phyloP scores from a whole-genome alignment of 64 coral and sea anemone genomes.

The Anthopleura sola region DNA sequence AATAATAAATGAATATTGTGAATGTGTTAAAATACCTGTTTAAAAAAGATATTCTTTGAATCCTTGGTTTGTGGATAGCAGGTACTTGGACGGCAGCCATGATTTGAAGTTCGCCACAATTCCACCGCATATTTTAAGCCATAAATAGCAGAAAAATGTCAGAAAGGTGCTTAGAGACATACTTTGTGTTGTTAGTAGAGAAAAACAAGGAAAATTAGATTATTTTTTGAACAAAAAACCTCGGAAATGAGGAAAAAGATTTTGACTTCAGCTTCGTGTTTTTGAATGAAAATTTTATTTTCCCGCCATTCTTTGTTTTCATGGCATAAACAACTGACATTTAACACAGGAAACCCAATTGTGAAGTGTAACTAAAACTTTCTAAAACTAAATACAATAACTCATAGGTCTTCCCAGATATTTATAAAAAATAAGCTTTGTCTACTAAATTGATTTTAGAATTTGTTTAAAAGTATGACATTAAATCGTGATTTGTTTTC shows the following conservation, averaged over 20 bases:
- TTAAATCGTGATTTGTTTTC: background rate
- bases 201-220: background rate
- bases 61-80: background rate
- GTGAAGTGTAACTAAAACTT: background rate
- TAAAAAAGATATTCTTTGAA: background rate
- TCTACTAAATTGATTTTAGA: no score
- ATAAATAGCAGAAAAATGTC: background rate
- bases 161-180: background rate
- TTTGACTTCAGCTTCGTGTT: background rate
- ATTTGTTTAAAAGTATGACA: no score
- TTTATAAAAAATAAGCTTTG: no score
- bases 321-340: background rate
- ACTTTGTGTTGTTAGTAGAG: background rate
- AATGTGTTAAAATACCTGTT: slow-evolving; percentile 2
- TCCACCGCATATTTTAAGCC: background rate
- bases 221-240: background rate
- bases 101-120: background rate
- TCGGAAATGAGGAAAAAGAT: background rate
- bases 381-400: background rate
- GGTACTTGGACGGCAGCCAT: slow-evolving; percentile 14
- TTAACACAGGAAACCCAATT: background rate
- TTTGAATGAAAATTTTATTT: background rate
- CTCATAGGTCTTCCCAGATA: no score
- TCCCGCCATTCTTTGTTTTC: background rate
- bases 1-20: background rate